Evolutionary conservation across 2,113 vertebrate species (phyloP).

Genomic region (Ophiodon elongatus): DNA sequence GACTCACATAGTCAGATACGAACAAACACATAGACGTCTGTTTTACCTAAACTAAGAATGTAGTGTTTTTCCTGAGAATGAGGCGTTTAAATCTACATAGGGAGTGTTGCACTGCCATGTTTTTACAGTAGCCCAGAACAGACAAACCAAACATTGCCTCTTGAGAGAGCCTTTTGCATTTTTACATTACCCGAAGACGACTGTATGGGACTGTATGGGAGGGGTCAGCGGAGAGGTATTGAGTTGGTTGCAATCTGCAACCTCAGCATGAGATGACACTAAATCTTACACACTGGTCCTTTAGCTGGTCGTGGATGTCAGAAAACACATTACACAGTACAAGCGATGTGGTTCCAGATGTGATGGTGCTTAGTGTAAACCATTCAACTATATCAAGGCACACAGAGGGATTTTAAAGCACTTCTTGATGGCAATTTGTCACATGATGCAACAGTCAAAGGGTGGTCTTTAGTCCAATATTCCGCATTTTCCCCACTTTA

Average conservation of each 20-base stretch:
- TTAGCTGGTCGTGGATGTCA: neutral
- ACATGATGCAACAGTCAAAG: no score
- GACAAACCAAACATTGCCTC: neutral
- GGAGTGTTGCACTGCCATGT: neutral
- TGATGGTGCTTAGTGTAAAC: neutral
- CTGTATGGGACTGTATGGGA: no score
- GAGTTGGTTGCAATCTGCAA: neutral
- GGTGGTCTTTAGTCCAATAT: neutral
- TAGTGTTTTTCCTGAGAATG: neutral
- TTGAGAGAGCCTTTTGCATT: neutral
- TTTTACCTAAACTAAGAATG: neutral
- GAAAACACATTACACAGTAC: conserved; percentile 2
- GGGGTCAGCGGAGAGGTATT: no score
- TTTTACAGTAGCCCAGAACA: neutral
- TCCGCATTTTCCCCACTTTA: neutral
- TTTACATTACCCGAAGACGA: no score
- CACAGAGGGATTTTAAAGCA: conserved; percentile 17
- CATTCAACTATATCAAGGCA: neutral
- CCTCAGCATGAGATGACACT: neutral
- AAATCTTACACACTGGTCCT: neutral
- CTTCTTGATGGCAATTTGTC: neutral
- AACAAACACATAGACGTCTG: neutral
- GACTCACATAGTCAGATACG: neutral
- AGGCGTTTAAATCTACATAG: neutral
- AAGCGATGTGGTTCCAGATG: neutral